A percentile compares a stretch with the other conserved stretches of the same genome.
Evolutionary conservation across 23 tunicate species (phyloP).

Genomic region (Clavelina lepadiformis): DNA sequence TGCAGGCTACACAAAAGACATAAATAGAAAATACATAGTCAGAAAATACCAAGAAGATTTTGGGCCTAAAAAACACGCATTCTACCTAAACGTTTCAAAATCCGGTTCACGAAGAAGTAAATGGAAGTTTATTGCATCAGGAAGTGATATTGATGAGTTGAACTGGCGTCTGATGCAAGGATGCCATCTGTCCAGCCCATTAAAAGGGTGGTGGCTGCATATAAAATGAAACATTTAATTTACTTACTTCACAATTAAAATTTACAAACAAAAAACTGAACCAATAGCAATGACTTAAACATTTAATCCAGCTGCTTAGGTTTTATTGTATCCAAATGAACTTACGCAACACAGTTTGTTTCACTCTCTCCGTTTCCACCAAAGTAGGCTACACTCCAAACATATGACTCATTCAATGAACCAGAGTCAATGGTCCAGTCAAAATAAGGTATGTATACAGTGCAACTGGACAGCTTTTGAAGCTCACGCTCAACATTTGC

Average conservation of each 20-base stretch:
- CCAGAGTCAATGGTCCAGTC: conserved; percentile 95
- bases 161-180: conserved; percentile 69
- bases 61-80: not conserved
- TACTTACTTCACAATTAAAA: not conserved
- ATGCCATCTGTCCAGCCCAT: conserved; percentile 44
- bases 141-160: conserved; percentile 48
- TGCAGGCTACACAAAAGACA: conserved; percentile 35
- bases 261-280: no score
- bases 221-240: no score
- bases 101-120: conserved; percentile 49
- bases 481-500: conserved; percentile 55
- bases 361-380: conserved; percentile 76
- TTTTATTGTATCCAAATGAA: not conserved
- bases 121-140: conserved; percentile 63
- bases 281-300: not conserved
- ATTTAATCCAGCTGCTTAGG: not conserved
- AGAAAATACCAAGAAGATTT: not conserved
- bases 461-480: conserved; percentile 53
- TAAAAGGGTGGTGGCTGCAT: conserved; percentile 63
- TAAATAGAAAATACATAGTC: not conserved
- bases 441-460: conserved; percentile 67
- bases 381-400: conserved; percentile 65
- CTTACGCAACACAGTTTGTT: conserved; percentile 59
- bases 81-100: conserved; percentile 67
- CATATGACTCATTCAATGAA: conserved; percentile 39